Evolutionary conservation across 2,113 vertebrate species (phyloP).

Genomic region (Varanus salvator): DNA sequence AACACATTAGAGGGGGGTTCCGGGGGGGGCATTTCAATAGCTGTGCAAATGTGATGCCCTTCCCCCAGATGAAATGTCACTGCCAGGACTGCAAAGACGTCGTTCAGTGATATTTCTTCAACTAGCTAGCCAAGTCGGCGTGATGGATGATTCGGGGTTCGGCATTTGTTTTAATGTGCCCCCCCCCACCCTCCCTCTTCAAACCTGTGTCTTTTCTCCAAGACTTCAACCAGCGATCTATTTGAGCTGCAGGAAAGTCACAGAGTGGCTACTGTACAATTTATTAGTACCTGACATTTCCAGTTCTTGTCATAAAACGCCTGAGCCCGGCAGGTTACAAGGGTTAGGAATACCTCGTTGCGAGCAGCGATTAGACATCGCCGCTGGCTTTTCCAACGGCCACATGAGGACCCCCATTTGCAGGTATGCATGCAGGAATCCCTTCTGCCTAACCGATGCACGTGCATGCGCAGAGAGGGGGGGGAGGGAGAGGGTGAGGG

Average conservation of each 20-base stretch:
- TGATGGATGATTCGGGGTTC: conserved; percentile 20
- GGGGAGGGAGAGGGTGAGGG: too few relatives aligned
- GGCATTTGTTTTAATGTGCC: conserved; percentile 17
- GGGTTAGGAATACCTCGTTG: background rate
- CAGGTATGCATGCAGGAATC: too few relatives aligned
- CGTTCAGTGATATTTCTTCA: conserved; percentile 37
- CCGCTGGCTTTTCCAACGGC: too few relatives aligned
- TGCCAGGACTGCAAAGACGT: background rate
- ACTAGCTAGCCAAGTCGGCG: conserved; percentile 32
- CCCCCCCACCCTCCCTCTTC: too few relatives aligned
- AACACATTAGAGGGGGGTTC: conserved; percentile 30
- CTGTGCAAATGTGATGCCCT: background rate
- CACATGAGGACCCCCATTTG: too few relatives aligned
- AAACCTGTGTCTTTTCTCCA: background rate
- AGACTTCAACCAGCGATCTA: conserved; percentile 21
- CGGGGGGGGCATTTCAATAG: background rate
- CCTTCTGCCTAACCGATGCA: too few relatives aligned
- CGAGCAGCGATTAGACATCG: background rate
- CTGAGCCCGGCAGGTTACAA: background rate
- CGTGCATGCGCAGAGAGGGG: too few relatives aligned
- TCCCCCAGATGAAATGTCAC: conserved; percentile 36
- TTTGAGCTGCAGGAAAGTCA: background rate
- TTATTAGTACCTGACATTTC: background rate
- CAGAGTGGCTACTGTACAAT: background rate
- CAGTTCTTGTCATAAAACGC: too few relatives aligned